phyloP scores from a whole-genome alignment of 2,888 invertebrate species.

The Apodemia duryi region DNA sequence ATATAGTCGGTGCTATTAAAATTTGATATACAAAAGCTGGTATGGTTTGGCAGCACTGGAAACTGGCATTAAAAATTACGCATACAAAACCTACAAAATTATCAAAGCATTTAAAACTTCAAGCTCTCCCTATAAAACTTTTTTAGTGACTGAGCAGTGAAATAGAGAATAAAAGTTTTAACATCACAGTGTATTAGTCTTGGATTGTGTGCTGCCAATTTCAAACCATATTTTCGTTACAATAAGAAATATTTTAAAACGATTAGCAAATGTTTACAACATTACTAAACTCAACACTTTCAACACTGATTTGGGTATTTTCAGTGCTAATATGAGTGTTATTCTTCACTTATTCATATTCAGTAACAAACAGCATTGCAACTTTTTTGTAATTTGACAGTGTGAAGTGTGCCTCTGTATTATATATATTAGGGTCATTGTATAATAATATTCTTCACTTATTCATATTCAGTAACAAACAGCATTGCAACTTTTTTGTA shows the following conservation, averaged over 20 bases:
- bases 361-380: background rate
- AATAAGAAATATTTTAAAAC: slow-evolving; percentile 24
- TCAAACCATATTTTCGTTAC: slow-evolving; percentile 18
- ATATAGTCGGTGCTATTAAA: slow-evolving; percentile 18
- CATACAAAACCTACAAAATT: slow-evolving; percentile 21
- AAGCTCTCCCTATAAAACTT: slow-evolving; percentile 24
- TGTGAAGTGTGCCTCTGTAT: background rate
- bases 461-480: background rate
- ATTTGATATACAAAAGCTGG: slow-evolving; percentile 20
- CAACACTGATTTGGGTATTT: background rate
- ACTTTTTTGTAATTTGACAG: background rate
- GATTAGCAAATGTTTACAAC: slow-evolving; percentile 27
- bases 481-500: background rate
- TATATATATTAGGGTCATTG: background rate
- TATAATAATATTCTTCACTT: background rate
- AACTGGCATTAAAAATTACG: slow-evolving; percentile 8
- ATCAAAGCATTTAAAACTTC: slow-evolving; percentile 17
- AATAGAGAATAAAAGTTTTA: slow-evolving; percentile 24
- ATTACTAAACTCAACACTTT: slow-evolving; percentile 16
- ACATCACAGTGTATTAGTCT: slow-evolving; percentile 31
- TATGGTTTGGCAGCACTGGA: slow-evolving; percentile 19
- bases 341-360: background rate
- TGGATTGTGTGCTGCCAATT: slow-evolving; percentile 30
- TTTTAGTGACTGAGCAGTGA: slow-evolving; percentile 26
- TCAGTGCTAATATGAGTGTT: background rate